Evolutionary conservation across 2,113 vertebrate species (phyloP).

Genomic region (Cryptomyrus ogoouensis): DNA sequence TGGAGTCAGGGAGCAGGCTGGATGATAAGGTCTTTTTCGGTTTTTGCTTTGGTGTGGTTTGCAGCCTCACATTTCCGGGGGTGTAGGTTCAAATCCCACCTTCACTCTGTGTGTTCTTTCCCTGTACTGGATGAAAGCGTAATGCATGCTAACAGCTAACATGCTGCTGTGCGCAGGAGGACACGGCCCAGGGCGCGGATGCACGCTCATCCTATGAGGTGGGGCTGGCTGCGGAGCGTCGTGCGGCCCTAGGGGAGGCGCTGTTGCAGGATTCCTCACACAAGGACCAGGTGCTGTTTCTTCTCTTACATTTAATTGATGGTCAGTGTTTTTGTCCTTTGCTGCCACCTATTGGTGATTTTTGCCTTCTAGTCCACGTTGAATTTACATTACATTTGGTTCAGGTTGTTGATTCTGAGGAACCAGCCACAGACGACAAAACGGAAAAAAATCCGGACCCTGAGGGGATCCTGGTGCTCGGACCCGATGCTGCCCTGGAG

Average conservation of each 20-base stretch:
- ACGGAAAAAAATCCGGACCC: conserved; percentile 30
- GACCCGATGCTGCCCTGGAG: conserved; percentile 42
- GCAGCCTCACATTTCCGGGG: background rate
- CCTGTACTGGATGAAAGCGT: background rate
- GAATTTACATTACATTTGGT: background rate
- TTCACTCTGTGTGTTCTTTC: background rate
- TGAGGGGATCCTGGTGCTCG: conserved; percentile 40
- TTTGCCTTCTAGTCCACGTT: background rate
- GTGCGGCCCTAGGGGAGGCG: conserved; percentile 50
- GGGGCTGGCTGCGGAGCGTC: conserved; percentile 48
- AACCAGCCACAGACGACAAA: conserved; percentile 34
- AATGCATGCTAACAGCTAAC: background rate
- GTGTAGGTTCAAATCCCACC: background rate
- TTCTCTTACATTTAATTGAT: background rate
- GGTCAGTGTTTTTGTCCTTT: background rate
- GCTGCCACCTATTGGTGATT: background rate
- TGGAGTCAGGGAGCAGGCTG: conserved; percentile 56
- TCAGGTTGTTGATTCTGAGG: conserved; percentile 23
- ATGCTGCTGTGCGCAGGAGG: conserved; percentile 50
- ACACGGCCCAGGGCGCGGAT: conserved; percentile 52
- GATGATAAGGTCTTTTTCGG: conserved; percentile 43
- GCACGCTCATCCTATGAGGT: conserved; percentile 44
- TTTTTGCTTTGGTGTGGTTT: background rate
- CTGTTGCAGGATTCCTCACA: conserved; percentile 48
- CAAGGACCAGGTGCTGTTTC: conserved; percentile 44